These are phyloP conservation scores for Leptinotarsa haldemani DNA, from an alignment of 2,888 invertebrate genomes.

Conservation along the genomic window DNA sequence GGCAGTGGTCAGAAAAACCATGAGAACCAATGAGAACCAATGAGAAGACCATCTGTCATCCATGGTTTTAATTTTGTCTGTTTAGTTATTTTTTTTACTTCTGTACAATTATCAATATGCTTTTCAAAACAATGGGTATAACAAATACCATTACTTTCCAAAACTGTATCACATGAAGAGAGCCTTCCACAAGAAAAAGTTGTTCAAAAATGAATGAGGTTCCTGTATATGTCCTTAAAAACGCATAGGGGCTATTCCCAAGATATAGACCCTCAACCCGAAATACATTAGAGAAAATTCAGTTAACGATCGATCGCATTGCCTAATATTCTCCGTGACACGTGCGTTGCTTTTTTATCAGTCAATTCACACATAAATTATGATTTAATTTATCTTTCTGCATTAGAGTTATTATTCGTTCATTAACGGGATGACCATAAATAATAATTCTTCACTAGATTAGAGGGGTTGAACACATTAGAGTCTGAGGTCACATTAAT, in stretches of 20 bases:
- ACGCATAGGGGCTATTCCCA: background rate
- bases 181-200: too few species aligned
- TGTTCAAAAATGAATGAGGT: too few species aligned
- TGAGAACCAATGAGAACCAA: too few species aligned
- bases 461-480: constrained; percentile 54
- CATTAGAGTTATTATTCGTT: constrained; percentile 58
- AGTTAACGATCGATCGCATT: constrained; percentile 9
- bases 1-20: too few species aligned
- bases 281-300: background rate
- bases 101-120: too few species aligned
- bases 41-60: too few species aligned
- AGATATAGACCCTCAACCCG: constrained; percentile 1
- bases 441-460: constrained; percentile 60
- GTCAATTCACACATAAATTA: constrained; percentile 63
- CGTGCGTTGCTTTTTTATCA: constrained; percentile 59
- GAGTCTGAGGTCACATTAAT: constrained; percentile 46
- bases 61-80: too few species aligned
- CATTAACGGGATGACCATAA: constrained; percentile 55
- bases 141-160: too few species aligned
- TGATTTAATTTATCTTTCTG: constrained; percentile 42
- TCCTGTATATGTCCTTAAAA: too few species aligned
- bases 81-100: too few species aligned
- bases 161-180: too few species aligned
- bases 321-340: constrained; percentile 43
- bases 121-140: too few species aligned